Evolutionary conservation across 1,140 invertebrate genomes (phyloP), one percentile per base, ranked within the genome.

Genomic region (Drosophila sucinea): DNA sequence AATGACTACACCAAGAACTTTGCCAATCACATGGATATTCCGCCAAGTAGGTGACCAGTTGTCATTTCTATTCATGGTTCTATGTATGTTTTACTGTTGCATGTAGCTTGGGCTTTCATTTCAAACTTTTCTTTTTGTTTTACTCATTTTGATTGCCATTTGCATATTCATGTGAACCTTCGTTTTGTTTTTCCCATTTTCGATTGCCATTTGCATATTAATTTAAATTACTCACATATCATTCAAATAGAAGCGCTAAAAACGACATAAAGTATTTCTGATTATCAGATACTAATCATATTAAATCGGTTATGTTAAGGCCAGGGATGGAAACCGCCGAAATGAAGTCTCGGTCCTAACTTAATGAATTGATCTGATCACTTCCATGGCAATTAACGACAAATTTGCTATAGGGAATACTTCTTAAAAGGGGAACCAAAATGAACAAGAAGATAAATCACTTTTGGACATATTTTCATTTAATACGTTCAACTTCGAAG

Each of bases 11-110:
- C 83, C 54, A 92, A 92, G 70, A 83, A 85, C 68, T 90, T 90
- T 77, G 91, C 76, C 61, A 92, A 92, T 32, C 91, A 92, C 67
- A 92, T 92, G 90, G 91, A 92, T 60, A 92, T 92, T 70, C 91
- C 91, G 44, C 68, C 84, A 91, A 91, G 91, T 92, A 92, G 73
- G 90, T 90, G 57, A 1, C 10, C 38, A 44, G 32, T 65, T 30
- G 1, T 35, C 33, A n/a, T 51, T 63, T 51, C 38, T 17, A 1
- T 38, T n/a, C 5, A 25, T 51, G n/a, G 56, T 62, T 60, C 8
- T 23, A 70, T 72, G 27, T 32, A 72, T 70, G 30, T 60, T 58
- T 44, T 40, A 71, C 17, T 86, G 79, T 87, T 87, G 84, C 84
- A 89, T 80, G 73, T 57, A 56, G 64, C 61, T 77, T 60, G 44